Conservation (phyloP, 1,140 invertebrate species). For the Streblospio benedicti region DNA sequence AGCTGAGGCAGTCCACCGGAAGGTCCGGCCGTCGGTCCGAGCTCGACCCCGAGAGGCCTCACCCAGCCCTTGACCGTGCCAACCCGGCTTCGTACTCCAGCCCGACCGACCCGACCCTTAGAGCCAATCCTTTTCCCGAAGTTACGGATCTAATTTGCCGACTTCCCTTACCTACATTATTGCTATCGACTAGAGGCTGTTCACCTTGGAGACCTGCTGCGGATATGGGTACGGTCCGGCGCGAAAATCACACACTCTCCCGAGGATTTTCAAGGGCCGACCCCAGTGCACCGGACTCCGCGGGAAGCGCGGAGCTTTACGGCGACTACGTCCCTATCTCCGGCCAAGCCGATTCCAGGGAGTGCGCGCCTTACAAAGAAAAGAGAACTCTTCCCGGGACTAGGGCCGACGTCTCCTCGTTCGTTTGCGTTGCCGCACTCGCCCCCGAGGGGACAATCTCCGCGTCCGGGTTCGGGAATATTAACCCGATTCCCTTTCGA, state of each 20-base stretch:
- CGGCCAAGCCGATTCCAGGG: constrained; percentile 57
- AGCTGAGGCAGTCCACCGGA: constrained; percentile 34
- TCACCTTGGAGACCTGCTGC: constrained; percentile 81
- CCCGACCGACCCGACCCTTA: constrained; percentile 61
- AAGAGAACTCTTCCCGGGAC: constrained; percentile 72
- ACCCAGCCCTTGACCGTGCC: constrained; percentile 38
- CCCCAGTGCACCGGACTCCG: constrained; percentile 49
- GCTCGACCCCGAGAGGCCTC: constrained; percentile 21
- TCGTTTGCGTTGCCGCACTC: constrained; percentile 56
- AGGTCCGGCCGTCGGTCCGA: constrained; percentile 30
- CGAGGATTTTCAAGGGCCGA: constrained; percentile 69
- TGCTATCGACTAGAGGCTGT: constrained; percentile 80
- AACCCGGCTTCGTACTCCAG: constrained; percentile 35
- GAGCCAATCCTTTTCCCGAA: constrained; percentile 71
- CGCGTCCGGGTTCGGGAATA: constrained; percentile 48
- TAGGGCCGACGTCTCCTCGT: constrained; percentile 63
- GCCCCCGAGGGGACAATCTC: constrained; percentile 30
- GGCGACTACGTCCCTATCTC: constrained; percentile 42
- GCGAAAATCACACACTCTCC: constrained; percentile 58
- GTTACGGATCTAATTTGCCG: constrained; percentile 70
- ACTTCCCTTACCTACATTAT: constrained; percentile 73
- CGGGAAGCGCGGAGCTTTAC: constrained; percentile 46
- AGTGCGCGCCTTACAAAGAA: constrained; percentile 55
- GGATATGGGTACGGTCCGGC: constrained; percentile 65
- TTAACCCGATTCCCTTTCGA: constrained; percentile 52